phyloP scores from a whole-genome alignment of 2,113 vertebrate species.

The Morphnarchus princeps region DNA sequence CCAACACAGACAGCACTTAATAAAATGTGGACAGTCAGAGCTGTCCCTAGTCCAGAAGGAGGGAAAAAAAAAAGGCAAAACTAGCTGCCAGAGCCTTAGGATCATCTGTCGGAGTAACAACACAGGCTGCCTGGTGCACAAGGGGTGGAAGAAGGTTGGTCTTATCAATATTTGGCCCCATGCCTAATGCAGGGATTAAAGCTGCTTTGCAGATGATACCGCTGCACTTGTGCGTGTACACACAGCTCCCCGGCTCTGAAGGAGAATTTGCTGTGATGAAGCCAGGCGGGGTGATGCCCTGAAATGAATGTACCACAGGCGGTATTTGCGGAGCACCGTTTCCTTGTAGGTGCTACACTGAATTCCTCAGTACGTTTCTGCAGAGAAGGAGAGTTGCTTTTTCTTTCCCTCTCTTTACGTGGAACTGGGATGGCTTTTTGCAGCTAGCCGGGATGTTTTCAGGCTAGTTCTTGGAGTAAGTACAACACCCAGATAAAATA shows the following conservation, averaged over 20 bases:
- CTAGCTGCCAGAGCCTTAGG: neutral
- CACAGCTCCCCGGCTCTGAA: neutral
- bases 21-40: neutral
- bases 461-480: slow-evolving; percentile 17
- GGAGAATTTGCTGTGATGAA: rapidly evolving
- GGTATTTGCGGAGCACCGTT: rapidly evolving
- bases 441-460: neutral
- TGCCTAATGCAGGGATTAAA: neutral
- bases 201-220: neutral
- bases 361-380: neutral
- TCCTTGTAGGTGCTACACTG: neutral
- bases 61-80: too few relatives aligned
- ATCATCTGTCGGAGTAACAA: neutral
- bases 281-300: neutral
- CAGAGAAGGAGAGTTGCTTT: neutral
- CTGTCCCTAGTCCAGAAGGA: neutral
- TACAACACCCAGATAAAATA: slow-evolving; percentile 22
- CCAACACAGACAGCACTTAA: neutral
- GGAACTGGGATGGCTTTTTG: neutral
- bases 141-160: neutral
- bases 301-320: rapidly evolving
- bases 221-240: rapidly evolving
- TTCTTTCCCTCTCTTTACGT: neutral
- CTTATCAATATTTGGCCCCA: rapidly evolving
- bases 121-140: neutral